Evolutionary conservation across 2,797 vertebrate species (phyloP), one percentile per base, ranked within the genome.

Genomic region (Antennarius maculatus): DNA sequence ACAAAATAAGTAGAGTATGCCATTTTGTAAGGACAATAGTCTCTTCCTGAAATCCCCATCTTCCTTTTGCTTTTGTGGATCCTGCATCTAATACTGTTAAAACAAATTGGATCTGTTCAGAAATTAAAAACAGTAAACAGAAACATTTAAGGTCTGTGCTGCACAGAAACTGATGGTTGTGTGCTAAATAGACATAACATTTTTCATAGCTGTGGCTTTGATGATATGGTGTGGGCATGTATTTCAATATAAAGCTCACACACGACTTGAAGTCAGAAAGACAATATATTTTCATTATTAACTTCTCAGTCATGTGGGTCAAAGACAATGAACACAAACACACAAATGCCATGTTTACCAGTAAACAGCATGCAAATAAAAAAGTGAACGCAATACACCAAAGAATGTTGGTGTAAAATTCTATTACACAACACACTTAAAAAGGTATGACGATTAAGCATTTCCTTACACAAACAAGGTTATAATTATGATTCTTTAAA

Each of bases 271-370:
- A 49, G 29, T 29, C 46, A 45, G 16, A 14, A 9, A 39, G 37
- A 50, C 4, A 65, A 46, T 18, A 15, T 11, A 11, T 49, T n/a
- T n/a, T 9, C 16, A 23, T 18, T 23, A 41, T 41, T 51, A 23
- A 45, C 28, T 18, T 4, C n/a, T 56, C 41, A 46, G 16, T 18
- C n/a, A 48, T 45, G 37, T 12, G n/a, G 47, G 6, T 47, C 53
- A 54, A 27, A 16, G 67, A 64, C 59, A 64, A 28, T 61, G 52
- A 61, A 72, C 3, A 59, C 50, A 74, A 31, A 13, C 42, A 72
- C 3, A 59, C 47, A 74, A 31, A 13, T 49, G 13, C 53, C 5
- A 43, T 16, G n/a, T 54, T 37, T 75, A 7, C 6, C 12, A 16
- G 62, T 43, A 45, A 41, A 61, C 57, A 74, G 27, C 16, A 60